These are phyloP conservation scores for Listrodromus nycthemerus DNA, from an alignment of 2,888 invertebrate species.

Conservation along the genomic window DNA sequence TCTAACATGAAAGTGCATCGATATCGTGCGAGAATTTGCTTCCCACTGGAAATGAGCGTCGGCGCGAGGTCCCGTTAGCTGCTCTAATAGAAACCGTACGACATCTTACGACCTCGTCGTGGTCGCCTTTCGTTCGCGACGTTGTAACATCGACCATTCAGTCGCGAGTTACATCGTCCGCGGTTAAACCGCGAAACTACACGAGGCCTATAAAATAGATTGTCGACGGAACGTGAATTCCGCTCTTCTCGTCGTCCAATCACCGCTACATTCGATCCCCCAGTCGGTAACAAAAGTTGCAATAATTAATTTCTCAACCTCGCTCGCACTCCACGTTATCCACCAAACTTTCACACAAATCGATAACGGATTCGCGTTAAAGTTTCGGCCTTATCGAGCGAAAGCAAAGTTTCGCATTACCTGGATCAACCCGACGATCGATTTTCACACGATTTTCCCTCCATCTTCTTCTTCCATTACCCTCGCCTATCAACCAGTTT, in stretches of 20 bases:
- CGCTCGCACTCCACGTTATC: too few relatives aligned
- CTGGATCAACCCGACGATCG: conserved; percentile 21
- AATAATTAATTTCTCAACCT: too few relatives aligned
- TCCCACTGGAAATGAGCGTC: too few relatives aligned
- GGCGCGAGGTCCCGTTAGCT: background rate
- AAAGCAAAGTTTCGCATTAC: background rate
- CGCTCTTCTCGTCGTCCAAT: conserved; percentile 26
- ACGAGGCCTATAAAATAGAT: background rate
- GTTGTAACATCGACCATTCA: conserved; percentile 19
- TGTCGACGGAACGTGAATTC: conserved; percentile 3
- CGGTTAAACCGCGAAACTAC: conserved; percentile 13
- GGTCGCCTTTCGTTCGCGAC: conserved; percentile 22
- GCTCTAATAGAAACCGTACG: background rate
- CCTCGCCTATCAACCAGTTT: background rate
- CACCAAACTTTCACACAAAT: too few relatives aligned
- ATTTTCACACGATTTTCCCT: conserved; percentile 45
- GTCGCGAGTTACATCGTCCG: conserved; percentile 28
- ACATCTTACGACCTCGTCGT: conserved; percentile 8
- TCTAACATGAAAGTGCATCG: too few relatives aligned
- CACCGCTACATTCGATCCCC: too few relatives aligned
- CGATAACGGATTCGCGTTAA: too few relatives aligned
- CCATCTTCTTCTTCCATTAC: conserved; percentile 13
- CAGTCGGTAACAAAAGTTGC: too few relatives aligned
- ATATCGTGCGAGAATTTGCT: too few relatives aligned
- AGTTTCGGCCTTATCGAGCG: too few relatives aligned